These are phyloP conservation scores for Oplegnathus fasciatus DNA, from an alignment of 2,113 vertebrate genomes.

Conservation along the genomic window DNA sequence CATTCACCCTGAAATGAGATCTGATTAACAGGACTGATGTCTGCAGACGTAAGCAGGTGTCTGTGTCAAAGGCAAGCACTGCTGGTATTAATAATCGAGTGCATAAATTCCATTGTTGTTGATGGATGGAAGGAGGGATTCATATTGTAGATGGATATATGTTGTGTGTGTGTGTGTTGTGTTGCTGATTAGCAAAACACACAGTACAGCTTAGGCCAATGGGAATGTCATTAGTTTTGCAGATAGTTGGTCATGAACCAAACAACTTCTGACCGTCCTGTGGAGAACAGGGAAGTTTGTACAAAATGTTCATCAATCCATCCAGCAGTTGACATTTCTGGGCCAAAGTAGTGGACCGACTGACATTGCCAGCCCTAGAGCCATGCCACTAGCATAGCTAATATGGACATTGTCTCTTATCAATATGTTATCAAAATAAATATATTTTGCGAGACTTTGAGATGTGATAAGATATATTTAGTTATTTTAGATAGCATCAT, in stretches of 20 bases:
- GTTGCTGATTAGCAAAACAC: too few relatives aligned
- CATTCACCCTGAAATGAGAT: constrained; percentile 23
- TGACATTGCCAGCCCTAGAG: neutral
- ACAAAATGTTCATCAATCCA: neutral
- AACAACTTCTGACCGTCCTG: neutral
- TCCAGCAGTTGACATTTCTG: neutral
- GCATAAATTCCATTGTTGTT: constrained; percentile 1
- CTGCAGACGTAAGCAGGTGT: neutral
- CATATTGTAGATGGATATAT: neutral
- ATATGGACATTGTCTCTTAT: neutral
- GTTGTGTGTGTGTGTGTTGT: neutral
- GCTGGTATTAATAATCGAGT: constrained; percentile 5
- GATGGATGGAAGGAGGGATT: neutral
- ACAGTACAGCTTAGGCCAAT: neutral
- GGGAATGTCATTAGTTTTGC: neutral
- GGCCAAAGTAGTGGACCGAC: neutral
- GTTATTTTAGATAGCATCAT: neutral
- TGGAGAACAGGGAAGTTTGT: neutral
- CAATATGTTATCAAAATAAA: too few relatives aligned
- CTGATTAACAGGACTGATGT: constrained; percentile 28
- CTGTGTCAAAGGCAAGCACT: constrained; percentile 4
- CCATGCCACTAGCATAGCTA: neutral
- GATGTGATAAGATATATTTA: neutral
- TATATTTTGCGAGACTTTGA: neutral
- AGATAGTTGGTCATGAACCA: neutral